A percentile compares a stretch with the other conserved stretches of the same genome.
These are phyloP conservation scores for Falco naumanni DNA, from an alignment of 2,797 vertebrate species.

Conservation along the genomic window DNA sequence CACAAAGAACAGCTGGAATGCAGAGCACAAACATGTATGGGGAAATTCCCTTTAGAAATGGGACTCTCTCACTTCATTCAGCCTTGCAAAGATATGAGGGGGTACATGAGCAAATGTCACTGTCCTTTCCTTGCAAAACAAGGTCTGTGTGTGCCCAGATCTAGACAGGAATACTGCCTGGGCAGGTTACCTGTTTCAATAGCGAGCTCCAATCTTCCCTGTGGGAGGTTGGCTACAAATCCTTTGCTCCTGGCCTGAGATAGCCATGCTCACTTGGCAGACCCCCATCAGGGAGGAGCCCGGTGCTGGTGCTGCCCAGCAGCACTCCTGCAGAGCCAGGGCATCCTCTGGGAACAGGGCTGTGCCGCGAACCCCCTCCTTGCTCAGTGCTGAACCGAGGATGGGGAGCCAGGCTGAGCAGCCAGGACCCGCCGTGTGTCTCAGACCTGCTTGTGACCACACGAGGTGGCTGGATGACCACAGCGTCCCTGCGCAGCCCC, in stretches of 20 bases:
- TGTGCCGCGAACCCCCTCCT: neutral
- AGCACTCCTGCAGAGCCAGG: neutral
- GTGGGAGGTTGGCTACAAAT: neutral
- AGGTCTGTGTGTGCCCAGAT: neutral
- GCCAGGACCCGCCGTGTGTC: neutral
- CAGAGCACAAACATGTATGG: neutral
- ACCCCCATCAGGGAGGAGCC: neutral
- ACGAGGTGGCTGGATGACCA: neutral
- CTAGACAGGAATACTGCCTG: neutral
- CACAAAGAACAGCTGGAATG: neutral
- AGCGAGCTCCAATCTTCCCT: neutral
- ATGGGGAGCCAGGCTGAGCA: neutral
- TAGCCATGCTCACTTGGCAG: fast-evolving
- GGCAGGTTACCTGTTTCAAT: neutral
- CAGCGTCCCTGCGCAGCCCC: neutral
- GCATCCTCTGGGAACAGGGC: neutral
- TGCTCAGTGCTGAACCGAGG: neutral
- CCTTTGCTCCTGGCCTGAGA: neutral
- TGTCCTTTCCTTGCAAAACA: neutral
- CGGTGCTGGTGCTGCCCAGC: neutral
- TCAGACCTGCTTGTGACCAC: neutral
- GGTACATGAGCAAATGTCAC: neutral
- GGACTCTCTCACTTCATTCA: neutral
- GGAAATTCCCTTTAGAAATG: neutral
- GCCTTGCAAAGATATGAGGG: neutral